Percentiles rank a stretch among this genome's conserved stretches.
These are phyloP conservation scores for Acheta domesticus DNA, from an alignment of 2,888 invertebrate species.

Conservation along the genomic window DNA sequence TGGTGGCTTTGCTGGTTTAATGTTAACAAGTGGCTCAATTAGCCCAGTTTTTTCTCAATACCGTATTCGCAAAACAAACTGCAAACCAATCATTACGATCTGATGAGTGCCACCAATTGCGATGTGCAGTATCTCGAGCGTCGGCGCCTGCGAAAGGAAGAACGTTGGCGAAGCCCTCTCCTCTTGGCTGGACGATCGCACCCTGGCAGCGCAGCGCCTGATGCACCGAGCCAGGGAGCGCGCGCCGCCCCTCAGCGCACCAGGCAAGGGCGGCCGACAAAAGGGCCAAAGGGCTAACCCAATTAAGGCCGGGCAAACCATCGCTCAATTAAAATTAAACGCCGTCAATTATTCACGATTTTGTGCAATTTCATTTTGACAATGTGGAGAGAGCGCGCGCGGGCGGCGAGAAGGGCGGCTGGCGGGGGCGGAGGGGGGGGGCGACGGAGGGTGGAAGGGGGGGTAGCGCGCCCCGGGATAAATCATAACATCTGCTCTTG, in stretches of 20 bases:
- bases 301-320: constrained; percentile 34
- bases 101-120: no score
- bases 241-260: background rate
- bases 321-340: constrained; percentile 40
- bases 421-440: constrained; percentile 19
- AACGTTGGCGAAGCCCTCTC: no score
- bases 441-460: constrained; percentile 12
- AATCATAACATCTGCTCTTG: constrained; percentile 34
- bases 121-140: no score
- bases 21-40: no score
- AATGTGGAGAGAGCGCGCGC: constrained; percentile 28
- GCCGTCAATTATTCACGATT: constrained; percentile 39
- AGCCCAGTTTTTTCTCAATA: no score
- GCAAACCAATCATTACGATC: no score
- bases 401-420: background rate
- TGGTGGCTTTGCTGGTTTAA: no score
- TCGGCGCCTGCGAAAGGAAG: no score
- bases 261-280: constrained; percentile 23
- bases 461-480: constrained; percentile 23
- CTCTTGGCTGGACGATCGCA: no score
- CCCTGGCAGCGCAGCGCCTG: no score
- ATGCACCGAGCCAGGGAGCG: no score
- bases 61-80: no score
- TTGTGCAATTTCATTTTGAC: constrained; percentile 39
- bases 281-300: constrained; percentile 10